Evolutionary conservation across 2,888 invertebrate genomes (phyloP), one percentile per base, ranked within the genome.

Genomic region (Diarsia rubi): DNA sequence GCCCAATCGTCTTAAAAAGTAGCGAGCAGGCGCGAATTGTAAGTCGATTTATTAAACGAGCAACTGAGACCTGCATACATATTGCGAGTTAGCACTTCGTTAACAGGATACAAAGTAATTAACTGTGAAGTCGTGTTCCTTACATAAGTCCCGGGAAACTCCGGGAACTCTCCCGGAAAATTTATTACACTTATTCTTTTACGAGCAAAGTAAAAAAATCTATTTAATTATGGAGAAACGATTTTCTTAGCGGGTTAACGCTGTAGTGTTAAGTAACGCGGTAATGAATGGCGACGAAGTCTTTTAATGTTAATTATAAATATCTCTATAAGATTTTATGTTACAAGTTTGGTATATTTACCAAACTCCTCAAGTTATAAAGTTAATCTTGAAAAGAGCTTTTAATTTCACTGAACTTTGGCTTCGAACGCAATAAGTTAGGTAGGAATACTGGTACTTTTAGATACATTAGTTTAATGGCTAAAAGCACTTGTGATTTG

Each of bases 41-140:
- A 79, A 79, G 88, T 83, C 81, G 88, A 91, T 89, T 91, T 87
- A 88, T 88, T 84, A 89, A 89, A 86, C 72, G 82, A 74, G 73
- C 71, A 81, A 70, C 72, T 86, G 87, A 86, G 86, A 88, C 89
- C 85, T 90, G 90, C 89, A 91, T 92, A 91, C 89, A 91, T 91
- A 92, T 92, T 90, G 89, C 91, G 86, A 92, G 91, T 94, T 92
- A 92, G 91, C 92, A 92, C 92, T 94, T 93, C 91, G 91, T 94
- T 94, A 93, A 92, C 91, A 86, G 89, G 92, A 91, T 90, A 93
- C 94, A 91, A 93, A 93, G 92, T 94, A 95, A 94, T 95, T 95
- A 95, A 93, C 92, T 89, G 88, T 86, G 88, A 92, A 92, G 87
- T 88, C 89, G 89, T 89, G 90, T 91, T 92, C 88, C 90, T 92